These are phyloP conservation scores for Sminthopsis crassicaudata DNA, from an alignment of 2,113 vertebrate genomes.

Conservation along the genomic window DNA sequence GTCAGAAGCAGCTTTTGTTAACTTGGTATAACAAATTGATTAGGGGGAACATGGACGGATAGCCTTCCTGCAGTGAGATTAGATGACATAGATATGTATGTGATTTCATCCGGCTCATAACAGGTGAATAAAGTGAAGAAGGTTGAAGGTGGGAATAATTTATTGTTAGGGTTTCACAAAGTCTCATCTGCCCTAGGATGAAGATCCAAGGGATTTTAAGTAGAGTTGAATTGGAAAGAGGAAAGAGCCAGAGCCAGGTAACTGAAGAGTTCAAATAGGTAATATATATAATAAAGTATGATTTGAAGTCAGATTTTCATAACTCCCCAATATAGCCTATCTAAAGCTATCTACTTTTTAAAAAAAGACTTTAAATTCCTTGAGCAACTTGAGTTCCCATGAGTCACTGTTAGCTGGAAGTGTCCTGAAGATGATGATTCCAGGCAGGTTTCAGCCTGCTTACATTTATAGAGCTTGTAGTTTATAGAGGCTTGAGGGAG, in stretches of 20 bases:
- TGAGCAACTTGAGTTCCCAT: conserved; percentile 2
- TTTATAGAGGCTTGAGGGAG: conserved; percentile 53
- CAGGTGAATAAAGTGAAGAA: background rate
- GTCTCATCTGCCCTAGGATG: background rate
- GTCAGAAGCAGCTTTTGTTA: background rate
- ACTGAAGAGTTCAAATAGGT: background rate
- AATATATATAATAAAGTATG: background rate
- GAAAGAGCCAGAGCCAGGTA: background rate
- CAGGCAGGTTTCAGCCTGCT: conserved; percentile 53
- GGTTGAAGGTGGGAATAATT: background rate
- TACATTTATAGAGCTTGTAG: conserved; percentile 16
- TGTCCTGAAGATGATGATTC: conserved; percentile 24
- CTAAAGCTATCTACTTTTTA: background rate
- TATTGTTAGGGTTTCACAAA: background rate
- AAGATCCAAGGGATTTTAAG: background rate
- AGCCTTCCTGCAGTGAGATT: background rate
- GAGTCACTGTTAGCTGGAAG: conserved; percentile 55
- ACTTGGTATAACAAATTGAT: background rate
- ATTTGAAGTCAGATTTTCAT: background rate
- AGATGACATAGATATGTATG: background rate
- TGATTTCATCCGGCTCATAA: background rate
- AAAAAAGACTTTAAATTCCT: background rate
- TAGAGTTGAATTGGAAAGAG: background rate
- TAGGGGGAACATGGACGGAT: background rate
- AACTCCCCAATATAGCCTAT: too few species aligned